phyloP scores from a whole-genome alignment of 2,797 vertebrate species.

The Distichodus sexfasciatus region DNA sequence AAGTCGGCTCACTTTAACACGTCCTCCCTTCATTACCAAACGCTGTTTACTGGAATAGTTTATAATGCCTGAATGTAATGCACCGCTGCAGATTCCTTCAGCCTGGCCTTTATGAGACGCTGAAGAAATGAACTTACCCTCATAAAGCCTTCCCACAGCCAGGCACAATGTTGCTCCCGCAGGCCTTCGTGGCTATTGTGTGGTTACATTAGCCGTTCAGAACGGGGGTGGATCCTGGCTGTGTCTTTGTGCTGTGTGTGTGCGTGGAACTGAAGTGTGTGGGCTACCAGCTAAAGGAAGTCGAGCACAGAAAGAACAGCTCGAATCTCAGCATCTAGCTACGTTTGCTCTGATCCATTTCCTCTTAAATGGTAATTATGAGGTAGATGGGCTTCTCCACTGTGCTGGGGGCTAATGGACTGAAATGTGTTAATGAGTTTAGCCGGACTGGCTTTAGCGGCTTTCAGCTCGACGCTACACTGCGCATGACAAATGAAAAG shows the following conservation, averaged over 20 bases:
- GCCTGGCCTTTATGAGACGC: too few relatives aligned
- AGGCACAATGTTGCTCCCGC: background rate
- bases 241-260: slow-evolving; percentile 21
- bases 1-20: too few relatives aligned
- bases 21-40: too few relatives aligned
- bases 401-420: background rate
- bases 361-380: slow-evolving; percentile 75
- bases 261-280: background rate
- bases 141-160: background rate
- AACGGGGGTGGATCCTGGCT: background rate
- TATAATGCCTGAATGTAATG: too few relatives aligned
- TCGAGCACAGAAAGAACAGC: slow-evolving; percentile 8
- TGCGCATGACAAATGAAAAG: background rate
- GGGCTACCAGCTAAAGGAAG: background rate
- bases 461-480: background rate
- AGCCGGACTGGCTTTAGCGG: background rate
- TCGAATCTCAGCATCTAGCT: slow-evolving; percentile 65
- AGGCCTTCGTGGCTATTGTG: background rate
- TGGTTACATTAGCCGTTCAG: background rate
- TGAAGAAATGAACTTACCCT: too few relatives aligned
- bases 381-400: slow-evolving; percentile 50
- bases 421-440: slow-evolving; percentile 22
- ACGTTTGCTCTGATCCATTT: slow-evolving; percentile 70
- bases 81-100: too few relatives aligned
- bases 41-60: too few relatives aligned